phyloP scores from a whole-genome alignment of 2,797 vertebrate species.

The Crossoptilon crossoptilon region DNA sequence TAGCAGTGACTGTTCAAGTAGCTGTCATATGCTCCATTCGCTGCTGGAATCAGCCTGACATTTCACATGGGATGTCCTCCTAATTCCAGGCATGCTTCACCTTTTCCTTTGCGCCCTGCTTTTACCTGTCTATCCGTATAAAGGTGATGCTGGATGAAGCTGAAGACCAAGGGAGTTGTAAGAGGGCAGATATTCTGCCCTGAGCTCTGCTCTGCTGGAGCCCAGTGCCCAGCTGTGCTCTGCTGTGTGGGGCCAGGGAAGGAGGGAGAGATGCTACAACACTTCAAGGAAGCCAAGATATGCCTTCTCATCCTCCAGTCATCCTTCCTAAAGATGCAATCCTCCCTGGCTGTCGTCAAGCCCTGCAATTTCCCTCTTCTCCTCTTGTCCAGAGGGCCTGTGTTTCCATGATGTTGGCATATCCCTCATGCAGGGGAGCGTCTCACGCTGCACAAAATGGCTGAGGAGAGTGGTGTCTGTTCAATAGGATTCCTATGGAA shows the following conservation, averaged over 20 bases:
- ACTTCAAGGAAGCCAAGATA: background rate
- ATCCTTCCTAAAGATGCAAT: background rate
- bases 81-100: background rate
- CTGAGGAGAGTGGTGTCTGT: background rate
- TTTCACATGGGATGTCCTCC: background rate
- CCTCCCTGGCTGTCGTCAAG: background rate
- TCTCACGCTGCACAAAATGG: background rate
- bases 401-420: background rate
- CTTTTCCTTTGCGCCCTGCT: background rate
- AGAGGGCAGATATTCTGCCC: background rate
- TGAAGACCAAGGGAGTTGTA: background rate
- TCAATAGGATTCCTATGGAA: background rate
- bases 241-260: background rate
- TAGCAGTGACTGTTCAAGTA: background rate
- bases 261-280: background rate
- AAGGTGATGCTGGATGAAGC: background rate
- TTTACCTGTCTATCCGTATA: background rate
- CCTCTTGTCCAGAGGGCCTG: background rate
- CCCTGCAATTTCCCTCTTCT: background rate
- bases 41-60: background rate
- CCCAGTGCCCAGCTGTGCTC: background rate
- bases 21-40: background rate
- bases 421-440: background rate
- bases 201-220: background rate
- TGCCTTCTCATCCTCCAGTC: rapidly evolving